Percentiles rank a stretch among this genome's conserved stretches.
phyloP scores from a whole-genome alignment of 2,888 invertebrate species.

The Aelia acuminata region DNA sequence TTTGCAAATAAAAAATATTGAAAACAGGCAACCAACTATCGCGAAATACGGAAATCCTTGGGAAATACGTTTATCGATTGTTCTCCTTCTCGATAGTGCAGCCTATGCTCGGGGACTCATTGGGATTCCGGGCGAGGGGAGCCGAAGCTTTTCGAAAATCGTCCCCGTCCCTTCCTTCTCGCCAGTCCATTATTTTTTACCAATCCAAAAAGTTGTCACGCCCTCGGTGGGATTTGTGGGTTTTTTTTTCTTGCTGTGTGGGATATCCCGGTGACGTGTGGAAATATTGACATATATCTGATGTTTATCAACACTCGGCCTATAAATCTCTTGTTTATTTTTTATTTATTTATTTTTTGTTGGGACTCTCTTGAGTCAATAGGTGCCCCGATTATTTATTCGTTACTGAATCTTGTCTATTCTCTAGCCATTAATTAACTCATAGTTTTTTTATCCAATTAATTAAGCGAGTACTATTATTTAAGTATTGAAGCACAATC shows the following conservation, averaged over 20 bases:
- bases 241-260: neutral
- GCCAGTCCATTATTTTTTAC: constrained; percentile 9
- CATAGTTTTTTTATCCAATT: too few species aligned
- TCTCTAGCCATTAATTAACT: too few species aligned
- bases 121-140: neutral
- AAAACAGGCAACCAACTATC: too few species aligned
- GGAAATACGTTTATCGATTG: neutral
- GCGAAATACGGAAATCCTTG: neutral
- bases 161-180: neutral
- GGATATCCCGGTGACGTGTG: neutral
- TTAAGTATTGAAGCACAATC: too few species aligned
- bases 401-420: too few species aligned
- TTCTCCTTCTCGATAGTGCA: neutral
- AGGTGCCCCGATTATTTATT: neutral
- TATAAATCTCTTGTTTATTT: neutral
- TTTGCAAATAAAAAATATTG: too few species aligned
- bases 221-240: constrained; percentile 17
- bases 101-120: neutral
- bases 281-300: constrained; percentile 16
- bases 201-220: constrained; percentile 10
- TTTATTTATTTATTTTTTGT: neutral
- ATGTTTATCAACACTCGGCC: neutral
- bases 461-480: too few species aligned
- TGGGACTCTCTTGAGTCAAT: neutral
- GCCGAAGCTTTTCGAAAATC: constrained; percentile 34